phyloP scores from a whole-genome alignment of 2,797 vertebrate species.

The Scomberomorus guttatus region DNA sequence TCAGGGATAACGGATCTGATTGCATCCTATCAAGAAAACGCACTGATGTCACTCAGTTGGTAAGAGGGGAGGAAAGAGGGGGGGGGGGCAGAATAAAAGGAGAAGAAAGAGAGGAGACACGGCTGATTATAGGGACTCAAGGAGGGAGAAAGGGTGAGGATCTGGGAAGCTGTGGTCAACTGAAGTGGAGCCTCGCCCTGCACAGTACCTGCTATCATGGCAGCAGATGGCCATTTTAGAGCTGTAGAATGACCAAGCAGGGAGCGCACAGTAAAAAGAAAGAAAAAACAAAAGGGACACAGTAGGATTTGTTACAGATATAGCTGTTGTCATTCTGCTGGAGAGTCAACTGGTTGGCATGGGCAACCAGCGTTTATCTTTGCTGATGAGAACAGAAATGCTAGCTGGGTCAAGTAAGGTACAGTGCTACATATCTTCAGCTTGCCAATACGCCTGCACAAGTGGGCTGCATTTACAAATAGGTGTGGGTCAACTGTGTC shows the following conservation, averaged over 20 bases:
- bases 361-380: slow-evolving; percentile 20
- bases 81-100: slow-evolving; percentile 12
- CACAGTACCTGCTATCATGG: slow-evolving; percentile 66
- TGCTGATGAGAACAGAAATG: slow-evolving; percentile 17
- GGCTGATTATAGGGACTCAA: slow-evolving; percentile 43
- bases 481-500: slow-evolving; percentile 22
- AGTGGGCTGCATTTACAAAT: slow-evolving; percentile 35
- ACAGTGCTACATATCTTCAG: slow-evolving; percentile 16
- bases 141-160: slow-evolving; percentile 24
- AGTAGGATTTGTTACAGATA: slow-evolving; percentile 43
- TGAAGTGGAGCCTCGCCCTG: slow-evolving; percentile 23
- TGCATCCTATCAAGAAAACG: slow-evolving; percentile 6
- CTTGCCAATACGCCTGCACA: slow-evolving; percentile 5
- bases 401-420: not conserved
- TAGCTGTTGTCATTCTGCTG: slow-evolving; percentile 32
- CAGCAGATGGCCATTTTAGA: slow-evolving; percentile 79
- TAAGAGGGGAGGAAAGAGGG: not conserved
- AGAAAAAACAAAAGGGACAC: slow-evolving; percentile 54
- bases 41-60: slow-evolving; percentile 44
- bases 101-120: slow-evolving; percentile 19
- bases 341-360: slow-evolving; percentile 36
- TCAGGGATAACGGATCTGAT: slow-evolving; percentile 3
- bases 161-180: slow-evolving; percentile 26
- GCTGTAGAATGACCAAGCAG: slow-evolving; percentile 49
- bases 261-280: slow-evolving; percentile 35